Evolutionary conservation across 30 jellyfish, hydroid and myxozoan species (phyloP).

Genomic region (Turritopsis dohrnii): DNA sequence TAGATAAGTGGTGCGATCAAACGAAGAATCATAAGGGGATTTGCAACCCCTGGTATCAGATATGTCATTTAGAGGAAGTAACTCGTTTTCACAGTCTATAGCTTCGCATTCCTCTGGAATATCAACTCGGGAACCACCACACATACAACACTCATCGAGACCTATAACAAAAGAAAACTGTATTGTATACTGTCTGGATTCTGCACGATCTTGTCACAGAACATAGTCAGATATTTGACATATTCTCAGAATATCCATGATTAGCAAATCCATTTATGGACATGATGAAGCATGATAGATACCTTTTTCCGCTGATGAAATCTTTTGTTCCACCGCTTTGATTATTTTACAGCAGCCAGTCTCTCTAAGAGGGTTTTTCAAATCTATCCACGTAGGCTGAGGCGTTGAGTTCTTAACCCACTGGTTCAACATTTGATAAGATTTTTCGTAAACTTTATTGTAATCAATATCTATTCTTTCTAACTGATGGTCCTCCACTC

Average conservation of each 20-base stretch:
- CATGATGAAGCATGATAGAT: neutral
- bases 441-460: neutral
- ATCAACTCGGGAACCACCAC: neutral
- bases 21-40: too few relatives aligned
- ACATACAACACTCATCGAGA: neutral
- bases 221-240: too few relatives aligned
- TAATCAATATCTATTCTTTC: neutral
- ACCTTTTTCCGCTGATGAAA: neutral
- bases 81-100: too few relatives aligned
- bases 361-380: neutral
- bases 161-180: neutral
- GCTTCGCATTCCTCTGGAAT: neutral
- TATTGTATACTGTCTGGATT: too few relatives aligned
- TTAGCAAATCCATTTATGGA: too few relatives aligned
- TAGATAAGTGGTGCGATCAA: neutral
- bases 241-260: too few relatives aligned
- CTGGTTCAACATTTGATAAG: neutral
- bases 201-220: too few relatives aligned
- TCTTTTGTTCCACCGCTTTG: neutral
- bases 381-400: neutral
- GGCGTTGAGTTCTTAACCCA: neutral
- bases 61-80: too few relatives aligned
- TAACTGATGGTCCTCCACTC: neutral
- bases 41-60: too few relatives aligned
- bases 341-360: neutral